A percentile compares a stretch with the other conserved stretches of the same genome.
Conservation (phyloP, 2,888 invertebrate species). For the Heteromurus nitidus region DNA sequence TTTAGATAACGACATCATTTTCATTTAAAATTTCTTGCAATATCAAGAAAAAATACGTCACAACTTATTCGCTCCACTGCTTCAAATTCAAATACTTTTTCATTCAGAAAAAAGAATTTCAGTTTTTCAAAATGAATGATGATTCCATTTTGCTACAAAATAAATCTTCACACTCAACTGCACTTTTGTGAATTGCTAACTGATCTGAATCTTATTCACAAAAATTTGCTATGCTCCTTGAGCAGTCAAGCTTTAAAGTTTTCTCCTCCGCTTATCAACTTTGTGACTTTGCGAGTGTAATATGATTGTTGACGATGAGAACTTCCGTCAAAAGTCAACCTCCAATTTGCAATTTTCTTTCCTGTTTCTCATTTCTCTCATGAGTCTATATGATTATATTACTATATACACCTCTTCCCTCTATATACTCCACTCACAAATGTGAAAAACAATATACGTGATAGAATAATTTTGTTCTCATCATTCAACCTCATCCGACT, state of each 20-base stretch:
- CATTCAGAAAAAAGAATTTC: no score
- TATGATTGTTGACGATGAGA: neutral
- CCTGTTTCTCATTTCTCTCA: neutral
- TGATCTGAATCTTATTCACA: conserved; percentile 20
- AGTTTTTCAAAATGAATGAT: no score
- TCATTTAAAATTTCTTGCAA: neutral
- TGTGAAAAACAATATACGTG: no score
- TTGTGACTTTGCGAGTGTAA: neutral
- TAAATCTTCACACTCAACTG: no score
- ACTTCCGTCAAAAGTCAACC: conserved; percentile 21
- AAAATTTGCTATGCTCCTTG: neutral
- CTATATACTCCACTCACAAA: no score
- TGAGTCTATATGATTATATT: neutral
- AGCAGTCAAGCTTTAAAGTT: neutral
- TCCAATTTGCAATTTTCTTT: neutral
- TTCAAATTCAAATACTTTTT: neutral
- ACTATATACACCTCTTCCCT: no score
- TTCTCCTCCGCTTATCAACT: neutral
- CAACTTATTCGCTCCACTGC: neutral
- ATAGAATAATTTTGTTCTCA: conserved; percentile 26
- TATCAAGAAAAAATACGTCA: neutral
- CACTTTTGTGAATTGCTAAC: neutral
- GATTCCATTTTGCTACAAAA: no score
- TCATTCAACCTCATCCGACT: conserved; percentile 3
- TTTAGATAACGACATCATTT: no score